Evolutionary conservation across 2,113 vertebrate genomes (phyloP), one percentile per base, ranked within the genome.

Genomic region (Notothenia rossii): DNA sequence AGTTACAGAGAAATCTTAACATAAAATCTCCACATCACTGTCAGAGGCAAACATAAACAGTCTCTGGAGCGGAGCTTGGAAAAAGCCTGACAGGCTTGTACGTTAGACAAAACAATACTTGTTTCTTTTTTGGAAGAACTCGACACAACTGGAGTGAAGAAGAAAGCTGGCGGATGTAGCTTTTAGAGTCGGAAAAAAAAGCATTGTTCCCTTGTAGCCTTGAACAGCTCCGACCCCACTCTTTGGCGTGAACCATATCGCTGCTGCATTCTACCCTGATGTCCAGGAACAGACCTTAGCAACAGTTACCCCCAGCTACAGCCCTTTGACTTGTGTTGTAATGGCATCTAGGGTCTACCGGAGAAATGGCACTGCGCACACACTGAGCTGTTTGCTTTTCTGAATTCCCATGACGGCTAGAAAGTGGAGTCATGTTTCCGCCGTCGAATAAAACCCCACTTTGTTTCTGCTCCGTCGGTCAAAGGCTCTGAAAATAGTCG

Each of bases 351-450:
- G 87, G 91, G 85, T 91, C 88, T 87, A 94, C 80, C 76, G 83
- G 85, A 85, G 89, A 90, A 92, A 88, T 85, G 88, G 90, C 84
- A 92, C 93, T 92, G 92, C 25, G 85, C 90, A 94, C 91, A 95
- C 92, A 94, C 81, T 86, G 91, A 81, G 82, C 87, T 95, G 92
- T 95, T 96, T 95, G 94, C 94, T 93, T 93, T 94, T 87, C 90
- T 92, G 89, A 92, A 94, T 94, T 95, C 94, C 93, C 95, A 94
- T 94, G 93, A 94, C 66, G 65, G 92, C 82, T 91, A 90, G 88
- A 94, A 93, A 93, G 91, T 89, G 82, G 88, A 88, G 82, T 92
- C 84, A 86, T 90, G 92, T 94, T 94, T 95, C 93, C 89, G 86
- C 86, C 68, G n/a, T 40, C 4, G 86, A 93, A 94, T 90, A 93